Percentiles rank a stretch among this genome's conserved stretches.
Conservation (phyloP, 1,140 invertebrate genomes). For the Drosophila bifasciata region DNA sequence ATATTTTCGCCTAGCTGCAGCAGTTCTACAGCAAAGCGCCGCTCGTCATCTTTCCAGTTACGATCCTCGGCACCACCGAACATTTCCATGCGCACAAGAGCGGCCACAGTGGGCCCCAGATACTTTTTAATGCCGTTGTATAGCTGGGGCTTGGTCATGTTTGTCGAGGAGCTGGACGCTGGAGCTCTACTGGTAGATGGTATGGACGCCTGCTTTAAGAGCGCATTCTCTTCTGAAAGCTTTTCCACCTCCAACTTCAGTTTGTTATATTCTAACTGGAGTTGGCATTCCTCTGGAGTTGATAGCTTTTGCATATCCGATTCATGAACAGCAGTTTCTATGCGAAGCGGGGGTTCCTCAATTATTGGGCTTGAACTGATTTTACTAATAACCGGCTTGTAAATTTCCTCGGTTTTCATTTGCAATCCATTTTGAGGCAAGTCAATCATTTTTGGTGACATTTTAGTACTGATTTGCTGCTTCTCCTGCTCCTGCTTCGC, state of each 20-base stretch:
- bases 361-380: too few relatives aligned
- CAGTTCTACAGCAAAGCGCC: conserved; percentile 61
- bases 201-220: conserved; percentile 15
- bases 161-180: background rate
- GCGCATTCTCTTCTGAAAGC: conserved; percentile 22
- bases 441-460: background rate
- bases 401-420: background rate
- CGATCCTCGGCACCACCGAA: conserved; percentile 67
- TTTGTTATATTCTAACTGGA: conserved; percentile 21
- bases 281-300: background rate
- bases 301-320: background rate
- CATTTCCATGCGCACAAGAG: conserved; percentile 80
- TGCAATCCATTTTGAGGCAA: background rate
- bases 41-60: conserved; percentile 74
- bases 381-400: background rate
- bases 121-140: conserved; percentile 79
- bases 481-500: background rate
- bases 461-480: background rate
- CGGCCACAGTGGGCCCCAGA: conserved; percentile 66
- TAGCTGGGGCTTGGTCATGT: conserved; percentile 63
- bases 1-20: conserved; percentile 66
- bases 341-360: too few relatives aligned
- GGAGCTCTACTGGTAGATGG: background rate
- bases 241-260: conserved; percentile 21
- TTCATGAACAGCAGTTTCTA: background rate